A percentile compares a stretch with the other conserved stretches of the same genome.
Evolutionary conservation across 2,113 vertebrate species (phyloP).

Genomic region (Desmodus rotundus): DNA sequence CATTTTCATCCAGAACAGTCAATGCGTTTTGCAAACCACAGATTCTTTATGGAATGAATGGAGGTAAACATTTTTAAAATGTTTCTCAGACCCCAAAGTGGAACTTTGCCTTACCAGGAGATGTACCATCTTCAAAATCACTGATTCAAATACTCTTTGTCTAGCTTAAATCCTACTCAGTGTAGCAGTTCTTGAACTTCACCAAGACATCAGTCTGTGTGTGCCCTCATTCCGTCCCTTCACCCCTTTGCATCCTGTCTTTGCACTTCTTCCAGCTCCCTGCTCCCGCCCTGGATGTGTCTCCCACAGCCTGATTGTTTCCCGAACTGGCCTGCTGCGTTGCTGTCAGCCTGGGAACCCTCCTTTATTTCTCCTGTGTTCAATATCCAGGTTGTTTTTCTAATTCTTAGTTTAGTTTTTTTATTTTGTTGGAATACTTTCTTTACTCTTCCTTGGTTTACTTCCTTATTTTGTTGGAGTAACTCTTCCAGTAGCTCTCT

Average conservation of each 20-base stretch:
- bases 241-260: not conserved
- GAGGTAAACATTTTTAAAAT: not conserved
- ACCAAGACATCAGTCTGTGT: not conserved
- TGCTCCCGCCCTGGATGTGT: rapidly evolving
- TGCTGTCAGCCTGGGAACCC: not conserved
- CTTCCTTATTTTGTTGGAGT: not conserved
- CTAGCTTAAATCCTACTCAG: not conserved
- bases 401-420: not conserved
- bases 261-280: not conserved
- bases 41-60: not conserved
- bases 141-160: not conserved
- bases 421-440: not conserved
- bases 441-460: not conserved
- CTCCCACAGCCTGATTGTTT: not conserved
- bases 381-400: not conserved
- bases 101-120: not conserved
- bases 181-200: not conserved
- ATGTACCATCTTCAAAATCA: not conserved
- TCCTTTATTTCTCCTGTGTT: not conserved
- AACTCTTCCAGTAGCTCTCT: not conserved
- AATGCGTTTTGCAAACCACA: not conserved
- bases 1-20: not conserved
- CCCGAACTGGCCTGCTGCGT: not conserved
- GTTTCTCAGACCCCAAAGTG: not conserved
- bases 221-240: not conserved